Conservation (phyloP, 2,113 vertebrate genomes). For the Cryptoleucopteryx plumbea region DNA sequence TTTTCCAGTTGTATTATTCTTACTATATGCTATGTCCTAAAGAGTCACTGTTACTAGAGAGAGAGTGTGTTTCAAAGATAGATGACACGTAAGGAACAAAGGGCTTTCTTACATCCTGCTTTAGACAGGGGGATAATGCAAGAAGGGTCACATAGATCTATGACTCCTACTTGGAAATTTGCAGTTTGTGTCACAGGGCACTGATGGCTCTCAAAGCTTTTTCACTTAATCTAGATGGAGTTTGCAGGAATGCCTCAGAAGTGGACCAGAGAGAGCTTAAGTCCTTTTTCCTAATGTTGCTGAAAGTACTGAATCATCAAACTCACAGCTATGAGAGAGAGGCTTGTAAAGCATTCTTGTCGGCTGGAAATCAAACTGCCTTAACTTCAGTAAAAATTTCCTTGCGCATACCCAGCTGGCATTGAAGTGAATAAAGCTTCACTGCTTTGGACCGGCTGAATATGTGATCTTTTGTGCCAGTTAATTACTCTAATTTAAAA, state of each 20-base stretch:
- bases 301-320: background rate
- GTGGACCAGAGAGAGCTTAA: background rate
- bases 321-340: background rate
- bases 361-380: background rate
- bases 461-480: background rate
- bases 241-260: background rate
- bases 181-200: background rate
- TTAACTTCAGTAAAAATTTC: background rate
- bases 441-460: background rate
- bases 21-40: background rate
- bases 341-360: background rate
- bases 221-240: background rate
- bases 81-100: background rate
- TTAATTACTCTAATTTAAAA: background rate
- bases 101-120: background rate
- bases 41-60: background rate
- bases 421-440: background rate
- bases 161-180: background rate
- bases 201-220: background rate
- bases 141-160: background rate
- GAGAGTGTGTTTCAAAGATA: background rate
- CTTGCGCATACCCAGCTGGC: background rate
- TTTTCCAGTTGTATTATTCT: background rate
- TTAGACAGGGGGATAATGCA: background rate
- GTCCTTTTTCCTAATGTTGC: background rate